These are phyloP conservation scores for Carpatolechia fugitivella DNA, from an alignment of 2,888 invertebrate species.

Conservation along the genomic window DNA sequence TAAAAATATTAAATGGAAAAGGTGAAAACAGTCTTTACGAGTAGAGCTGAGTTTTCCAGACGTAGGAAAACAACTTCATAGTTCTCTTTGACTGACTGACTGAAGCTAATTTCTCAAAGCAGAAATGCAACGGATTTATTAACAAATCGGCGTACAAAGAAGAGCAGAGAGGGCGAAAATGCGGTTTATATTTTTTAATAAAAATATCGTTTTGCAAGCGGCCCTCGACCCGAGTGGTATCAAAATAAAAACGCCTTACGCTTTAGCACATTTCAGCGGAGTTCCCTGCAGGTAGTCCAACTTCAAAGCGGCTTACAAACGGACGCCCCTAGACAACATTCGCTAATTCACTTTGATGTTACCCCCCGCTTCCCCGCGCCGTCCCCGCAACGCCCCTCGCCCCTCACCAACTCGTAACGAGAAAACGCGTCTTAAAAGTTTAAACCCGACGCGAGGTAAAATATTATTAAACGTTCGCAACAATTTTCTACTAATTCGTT, in stretches of 20 bases:
- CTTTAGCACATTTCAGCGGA: slow-evolving; percentile 57
- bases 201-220: slow-evolving; percentile 25
- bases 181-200: slow-evolving; percentile 23
- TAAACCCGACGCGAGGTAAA: slow-evolving; percentile 59
- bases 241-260: slow-evolving; percentile 58
- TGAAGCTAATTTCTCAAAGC: slow-evolving; percentile 3
- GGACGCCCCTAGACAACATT: slow-evolving; percentile 78
- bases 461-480: slow-evolving; percentile 63
- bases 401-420: slow-evolving; percentile 49
- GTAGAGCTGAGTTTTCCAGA: background rate
- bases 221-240: slow-evolving; percentile 38
- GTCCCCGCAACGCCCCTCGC: slow-evolving; percentile 29
- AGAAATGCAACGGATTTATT: slow-evolving; percentile 16
- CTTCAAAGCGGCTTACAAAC: slow-evolving; percentile 76
- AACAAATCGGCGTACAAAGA: slow-evolving; percentile 3
- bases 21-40: background rate
- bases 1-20: background rate
- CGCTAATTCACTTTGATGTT: slow-evolving; percentile 79
- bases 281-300: slow-evolving; percentile 64
- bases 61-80: background rate
- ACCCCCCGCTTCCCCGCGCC: slow-evolving; percentile 47
- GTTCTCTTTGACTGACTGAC: background rate
- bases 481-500: slow-evolving; percentile 60
- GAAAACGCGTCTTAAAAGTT: slow-evolving; percentile 73
- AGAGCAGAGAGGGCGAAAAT: slow-evolving; percentile 12